Evolutionary conservation across 1,140 invertebrate genomes (phyloP).

Genomic region (Papilio polyxenes): DNA sequence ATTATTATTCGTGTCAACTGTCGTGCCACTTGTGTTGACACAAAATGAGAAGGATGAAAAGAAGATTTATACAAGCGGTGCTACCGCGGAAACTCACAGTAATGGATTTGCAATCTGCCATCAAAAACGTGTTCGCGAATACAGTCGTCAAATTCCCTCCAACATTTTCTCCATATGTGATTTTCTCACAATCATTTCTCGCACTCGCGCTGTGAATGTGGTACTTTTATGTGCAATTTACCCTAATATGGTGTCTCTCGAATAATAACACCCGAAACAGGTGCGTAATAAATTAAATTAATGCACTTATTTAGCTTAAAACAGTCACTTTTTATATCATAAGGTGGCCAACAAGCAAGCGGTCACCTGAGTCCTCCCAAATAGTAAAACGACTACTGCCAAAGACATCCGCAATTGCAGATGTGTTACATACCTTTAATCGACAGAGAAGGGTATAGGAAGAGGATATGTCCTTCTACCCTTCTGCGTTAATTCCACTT

Average conservation of each 20-base stretch:
- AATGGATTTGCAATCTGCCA: not conserved
- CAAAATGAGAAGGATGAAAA: not conserved
- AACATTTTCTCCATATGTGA: not conserved
- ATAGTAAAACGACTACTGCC: no score
- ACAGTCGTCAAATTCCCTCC: not conserved
- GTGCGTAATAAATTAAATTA: not conserved
- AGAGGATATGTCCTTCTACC: no score
- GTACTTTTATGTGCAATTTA: not conserved
- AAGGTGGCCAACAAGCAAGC: no score
- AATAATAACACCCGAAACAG: not conserved
- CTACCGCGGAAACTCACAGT: not conserved
- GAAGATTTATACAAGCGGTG: not conserved
- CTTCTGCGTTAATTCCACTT: no score
- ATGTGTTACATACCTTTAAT: no score
- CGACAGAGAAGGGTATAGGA: no score
- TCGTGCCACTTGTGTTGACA: no score
- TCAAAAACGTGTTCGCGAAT: not conserved
- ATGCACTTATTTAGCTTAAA: not conserved
- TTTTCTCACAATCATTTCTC: slow-evolving; percentile 1
- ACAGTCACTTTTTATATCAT: no score
- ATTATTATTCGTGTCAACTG: no score
- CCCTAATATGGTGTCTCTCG: not conserved
- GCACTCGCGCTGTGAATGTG: not conserved
- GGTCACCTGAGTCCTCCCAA: no score
- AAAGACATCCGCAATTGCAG: no score